Conservation (phyloP, 2,113 vertebrate genomes). For the Acrocephalus kingi region DNA sequence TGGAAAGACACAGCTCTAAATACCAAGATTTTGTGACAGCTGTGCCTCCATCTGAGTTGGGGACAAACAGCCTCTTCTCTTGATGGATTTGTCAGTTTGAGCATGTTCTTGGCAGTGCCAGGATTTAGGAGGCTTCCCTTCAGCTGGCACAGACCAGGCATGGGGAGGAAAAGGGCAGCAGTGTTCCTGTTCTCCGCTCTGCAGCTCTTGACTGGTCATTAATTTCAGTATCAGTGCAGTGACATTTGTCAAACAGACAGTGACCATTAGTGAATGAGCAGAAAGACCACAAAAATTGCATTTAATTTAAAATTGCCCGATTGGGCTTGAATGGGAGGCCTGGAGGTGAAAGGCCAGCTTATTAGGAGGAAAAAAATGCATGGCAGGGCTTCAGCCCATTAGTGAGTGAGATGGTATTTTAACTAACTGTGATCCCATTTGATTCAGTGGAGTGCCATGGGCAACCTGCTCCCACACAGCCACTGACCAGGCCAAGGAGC, state of each 20-base stretch:
- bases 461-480: background rate
- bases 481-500: background rate
- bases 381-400: background rate
- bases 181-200: background rate
- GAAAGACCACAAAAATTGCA: background rate
- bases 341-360: constrained; percentile 52
- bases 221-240: background rate
- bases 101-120: background rate
- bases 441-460: background rate
- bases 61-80: background rate
- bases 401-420: background rate
- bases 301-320: constrained; percentile 53
- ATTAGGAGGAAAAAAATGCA: constrained; percentile 2
- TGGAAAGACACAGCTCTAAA: background rate
- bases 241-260: constrained; percentile 56
- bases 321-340: constrained; percentile 38
- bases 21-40: background rate
- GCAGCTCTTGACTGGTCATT: constrained; percentile 27
- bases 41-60: background rate
- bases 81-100: background rate
- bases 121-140: constrained; percentile 4
- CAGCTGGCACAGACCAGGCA: background rate
- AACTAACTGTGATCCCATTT: background rate
- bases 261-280: constrained; percentile 40
- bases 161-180: background rate